Percentiles rank a stretch among this genome's conserved stretches.
phyloP scores from a whole-genome alignment of 2,113 vertebrate species.

The Podarcis raffonei region DNA sequence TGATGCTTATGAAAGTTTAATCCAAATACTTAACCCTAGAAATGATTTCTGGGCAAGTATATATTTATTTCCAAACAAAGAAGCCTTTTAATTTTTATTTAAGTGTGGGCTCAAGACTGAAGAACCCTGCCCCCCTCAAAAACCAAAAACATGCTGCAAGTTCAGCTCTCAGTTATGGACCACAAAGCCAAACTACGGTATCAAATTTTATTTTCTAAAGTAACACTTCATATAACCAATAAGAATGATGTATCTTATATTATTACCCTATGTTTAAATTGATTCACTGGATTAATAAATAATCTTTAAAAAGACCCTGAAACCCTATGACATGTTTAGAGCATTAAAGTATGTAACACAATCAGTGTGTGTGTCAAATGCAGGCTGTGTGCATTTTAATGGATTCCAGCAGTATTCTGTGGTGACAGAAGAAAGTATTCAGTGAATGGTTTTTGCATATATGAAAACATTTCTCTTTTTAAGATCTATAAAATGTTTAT shows the following conservation, averaged over 20 bases:
- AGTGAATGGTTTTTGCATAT: not conserved
- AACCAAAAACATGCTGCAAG: not conserved
- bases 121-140: not conserved
- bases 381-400: not conserved
- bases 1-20: not conserved
- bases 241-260: not conserved
- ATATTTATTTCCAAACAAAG: not conserved
- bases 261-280: not conserved
- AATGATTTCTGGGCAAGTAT: not conserved
- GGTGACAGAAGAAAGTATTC: conserved; percentile 10
- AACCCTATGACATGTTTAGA: not conserved
- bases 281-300: conserved; percentile 6
- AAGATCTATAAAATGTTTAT: conserved; percentile 7
- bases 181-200: not conserved
- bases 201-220: not conserved
- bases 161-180: not conserved
- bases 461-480: not conserved
- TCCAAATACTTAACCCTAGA: not conserved
- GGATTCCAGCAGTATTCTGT: not conserved
- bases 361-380: not conserved
- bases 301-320: not conserved
- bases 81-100: not conserved
- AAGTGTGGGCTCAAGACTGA: not conserved
- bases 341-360: not conserved
- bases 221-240: not conserved